A percentile compares a stretch with the other conserved stretches of the same genome.
Evolutionary conservation across 2,797 vertebrate genomes (phyloP).

Genomic region (Chloroceryle amazona): DNA sequence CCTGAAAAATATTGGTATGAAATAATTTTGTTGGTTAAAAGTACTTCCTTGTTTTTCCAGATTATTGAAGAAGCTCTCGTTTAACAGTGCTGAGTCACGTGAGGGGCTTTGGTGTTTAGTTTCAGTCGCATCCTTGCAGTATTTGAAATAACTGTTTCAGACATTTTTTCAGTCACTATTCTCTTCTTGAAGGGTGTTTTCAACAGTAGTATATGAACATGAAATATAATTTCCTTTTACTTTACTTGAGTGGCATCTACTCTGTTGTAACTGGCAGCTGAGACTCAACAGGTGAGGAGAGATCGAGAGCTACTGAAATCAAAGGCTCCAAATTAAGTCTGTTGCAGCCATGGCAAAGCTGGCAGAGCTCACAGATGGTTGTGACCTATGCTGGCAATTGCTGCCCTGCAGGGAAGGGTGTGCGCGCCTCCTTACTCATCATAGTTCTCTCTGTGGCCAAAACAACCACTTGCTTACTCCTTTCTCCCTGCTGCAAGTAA

Average conservation of each 20-base stretch:
- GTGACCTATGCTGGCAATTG: background rate
- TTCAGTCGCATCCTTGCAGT: background rate
- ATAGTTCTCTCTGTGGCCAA: background rate
- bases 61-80: background rate
- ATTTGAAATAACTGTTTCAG: background rate
- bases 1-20: background rate
- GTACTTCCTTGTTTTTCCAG: background rate
- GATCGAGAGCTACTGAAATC: background rate
- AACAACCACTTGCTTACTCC: background rate
- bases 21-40: background rate
- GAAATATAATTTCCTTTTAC: background rate
- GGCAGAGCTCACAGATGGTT: background rate
- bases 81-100: rapidly evolving
- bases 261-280: background rate
- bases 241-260: background rate
- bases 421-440: background rate
- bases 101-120: background rate
- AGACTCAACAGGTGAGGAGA: background rate
- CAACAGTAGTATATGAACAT: background rate
- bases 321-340: background rate
- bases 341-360: background rate
- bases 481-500: background rate
- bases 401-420: background rate
- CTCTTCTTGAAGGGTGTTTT: background rate
- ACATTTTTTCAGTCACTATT: background rate